Conservation (phyloP, 2,888 invertebrate species). For the Desoria tigrina region DNA sequence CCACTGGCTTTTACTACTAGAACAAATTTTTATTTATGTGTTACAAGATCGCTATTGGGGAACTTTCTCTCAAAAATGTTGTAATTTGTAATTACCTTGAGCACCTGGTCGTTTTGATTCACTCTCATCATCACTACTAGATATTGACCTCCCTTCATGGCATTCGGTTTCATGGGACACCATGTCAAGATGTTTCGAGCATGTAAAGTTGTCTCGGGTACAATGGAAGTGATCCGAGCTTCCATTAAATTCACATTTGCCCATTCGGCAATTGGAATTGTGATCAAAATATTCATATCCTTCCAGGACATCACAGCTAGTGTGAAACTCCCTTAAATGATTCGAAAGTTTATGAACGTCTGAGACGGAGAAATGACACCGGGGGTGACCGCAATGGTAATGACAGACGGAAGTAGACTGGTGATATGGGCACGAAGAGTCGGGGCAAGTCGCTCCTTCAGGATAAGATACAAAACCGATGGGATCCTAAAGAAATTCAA, state of each 20-base stretch:
- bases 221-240: slow-evolving; percentile 69
- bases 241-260: slow-evolving; percentile 60
- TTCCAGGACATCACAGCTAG: slow-evolving; percentile 75
- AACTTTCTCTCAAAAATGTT: background rate
- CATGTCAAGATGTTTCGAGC: slow-evolving; percentile 64
- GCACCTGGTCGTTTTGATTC: slow-evolving; percentile 45
- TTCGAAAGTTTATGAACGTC: slow-evolving; percentile 76
- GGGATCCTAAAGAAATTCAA: slow-evolving; percentile 43
- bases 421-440: slow-evolving; percentile 71
- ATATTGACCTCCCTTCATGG: slow-evolving; percentile 52
- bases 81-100: slow-evolving; percentile 40
- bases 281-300: slow-evolving; percentile 82
- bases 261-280: slow-evolving; percentile 69
- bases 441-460: slow-evolving; percentile 67
- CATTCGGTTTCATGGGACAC: slow-evolving; percentile 68
- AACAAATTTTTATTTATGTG: background rate
- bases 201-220: slow-evolving; percentile 67
- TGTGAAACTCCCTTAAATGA: slow-evolving; percentile 84
- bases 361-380: slow-evolving; percentile 76
- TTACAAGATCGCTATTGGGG: background rate
- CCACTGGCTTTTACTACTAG: slow-evolving; percentile 90
- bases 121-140: slow-evolving; percentile 54
- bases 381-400: slow-evolving; percentile 79
- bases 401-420: slow-evolving; percentile 66
- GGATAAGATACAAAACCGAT: slow-evolving; percentile 53